Evolutionary conservation across 2,888 invertebrate genomes (phyloP).

Genomic region (Napeogenes sylphis): DNA sequence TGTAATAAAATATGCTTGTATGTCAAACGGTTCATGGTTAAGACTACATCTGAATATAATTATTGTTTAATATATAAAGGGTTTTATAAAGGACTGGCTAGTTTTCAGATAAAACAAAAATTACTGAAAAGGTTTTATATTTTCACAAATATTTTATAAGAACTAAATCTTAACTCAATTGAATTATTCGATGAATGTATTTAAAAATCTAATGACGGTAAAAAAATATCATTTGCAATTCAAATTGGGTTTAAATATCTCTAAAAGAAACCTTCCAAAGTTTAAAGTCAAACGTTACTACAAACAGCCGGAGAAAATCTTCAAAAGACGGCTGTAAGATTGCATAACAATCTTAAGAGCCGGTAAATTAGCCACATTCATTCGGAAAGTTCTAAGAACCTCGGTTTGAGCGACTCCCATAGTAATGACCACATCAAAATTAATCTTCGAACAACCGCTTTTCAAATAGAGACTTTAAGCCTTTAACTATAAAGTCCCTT

Average conservation of each 20-base stretch:
- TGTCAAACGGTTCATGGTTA: no score
- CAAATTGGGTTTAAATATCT: background rate
- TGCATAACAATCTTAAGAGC: constrained; percentile 52
- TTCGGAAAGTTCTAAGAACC: constrained; percentile 60
- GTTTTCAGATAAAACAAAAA: no score
- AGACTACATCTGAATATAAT: no score
- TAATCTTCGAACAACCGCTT: constrained; percentile 13
- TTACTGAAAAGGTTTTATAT: no score
- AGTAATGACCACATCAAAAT: constrained; percentile 30
- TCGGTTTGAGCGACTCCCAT: constrained; percentile 42
- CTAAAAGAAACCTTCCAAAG: background rate
- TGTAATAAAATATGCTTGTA: background rate
- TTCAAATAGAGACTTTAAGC: constrained; percentile 1
- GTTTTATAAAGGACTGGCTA: no score
- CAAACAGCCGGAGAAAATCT: constrained; percentile 28
- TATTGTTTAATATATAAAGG: no score
- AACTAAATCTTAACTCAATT: no score
- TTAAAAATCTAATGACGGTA: no score
- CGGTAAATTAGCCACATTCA: constrained; percentile 65
- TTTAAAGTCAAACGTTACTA: constrained; percentile 13
- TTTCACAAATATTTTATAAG: no score
- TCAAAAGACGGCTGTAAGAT: constrained; percentile 48
- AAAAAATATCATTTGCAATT: no score
- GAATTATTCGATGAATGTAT: no score
- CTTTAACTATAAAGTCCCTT: constrained; percentile 1